Evolutionary conservation across 2,797 vertebrate genomes (phyloP).

Genomic region (Myoxocephalus aenaeus): DNA sequence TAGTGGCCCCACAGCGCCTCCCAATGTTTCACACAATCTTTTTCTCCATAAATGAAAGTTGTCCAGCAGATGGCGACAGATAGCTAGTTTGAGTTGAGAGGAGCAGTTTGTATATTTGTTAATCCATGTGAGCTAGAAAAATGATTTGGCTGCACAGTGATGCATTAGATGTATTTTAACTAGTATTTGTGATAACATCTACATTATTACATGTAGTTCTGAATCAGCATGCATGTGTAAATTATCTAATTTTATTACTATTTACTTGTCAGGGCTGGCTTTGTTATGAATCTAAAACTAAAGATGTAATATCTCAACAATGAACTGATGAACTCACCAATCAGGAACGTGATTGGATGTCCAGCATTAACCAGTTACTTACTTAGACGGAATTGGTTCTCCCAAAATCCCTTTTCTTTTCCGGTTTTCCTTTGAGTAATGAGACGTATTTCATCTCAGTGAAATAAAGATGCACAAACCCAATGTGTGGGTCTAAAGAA

Average conservation of each 20-base stretch:
- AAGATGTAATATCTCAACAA: background rate
- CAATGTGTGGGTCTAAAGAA: background rate
- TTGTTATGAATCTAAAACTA: background rate
- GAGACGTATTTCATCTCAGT: background rate
- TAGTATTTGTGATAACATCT: background rate
- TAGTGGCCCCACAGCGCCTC: background rate
- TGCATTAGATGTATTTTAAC: background rate
- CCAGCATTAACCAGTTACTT: background rate
- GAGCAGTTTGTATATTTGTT: background rate
- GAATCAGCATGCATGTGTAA: background rate
- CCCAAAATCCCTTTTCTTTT: background rate
- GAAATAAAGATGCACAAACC: background rate
- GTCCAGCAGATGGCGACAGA: slow-evolving; percentile 62
- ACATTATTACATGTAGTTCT: background rate
- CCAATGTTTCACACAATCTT: background rate
- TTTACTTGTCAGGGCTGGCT: background rate
- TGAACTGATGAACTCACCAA: background rate
- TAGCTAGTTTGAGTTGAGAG: background rate
- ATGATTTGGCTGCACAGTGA: background rate
- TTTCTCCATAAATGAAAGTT: background rate
- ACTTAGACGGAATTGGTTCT: background rate
- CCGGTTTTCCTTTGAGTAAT: background rate
- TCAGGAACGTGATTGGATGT: background rate
- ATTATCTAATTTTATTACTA: background rate
- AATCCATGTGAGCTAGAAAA: background rate